Percentiles rank a stretch among this genome's conserved stretches.
phyloP scores from a whole-genome alignment of 2,797 vertebrate genomes.

The Trichosurus vulpecula region DNA sequence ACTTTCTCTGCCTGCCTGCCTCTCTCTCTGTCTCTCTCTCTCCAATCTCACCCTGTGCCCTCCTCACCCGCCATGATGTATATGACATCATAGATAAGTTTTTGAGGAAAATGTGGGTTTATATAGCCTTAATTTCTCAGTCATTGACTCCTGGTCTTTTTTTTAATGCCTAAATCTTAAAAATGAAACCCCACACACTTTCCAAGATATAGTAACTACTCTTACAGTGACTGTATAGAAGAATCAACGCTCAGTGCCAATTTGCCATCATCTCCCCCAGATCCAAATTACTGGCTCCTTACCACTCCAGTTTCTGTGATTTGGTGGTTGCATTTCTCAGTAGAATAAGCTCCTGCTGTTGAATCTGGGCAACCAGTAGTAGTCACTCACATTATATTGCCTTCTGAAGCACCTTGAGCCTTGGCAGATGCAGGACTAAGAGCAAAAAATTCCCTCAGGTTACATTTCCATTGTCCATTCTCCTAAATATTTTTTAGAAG shows the following conservation, averaged over 20 bases:
- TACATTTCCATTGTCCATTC: not conserved
- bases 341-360: not conserved
- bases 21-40: not conserved
- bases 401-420: not conserved
- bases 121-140: not conserved
- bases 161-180: not conserved
- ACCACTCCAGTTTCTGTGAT: not conserved
- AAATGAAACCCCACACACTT: not conserved
- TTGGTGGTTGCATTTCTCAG: not conserved
- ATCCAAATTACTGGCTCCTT: not conserved
- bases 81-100: not conserved
- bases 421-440: not conserved
- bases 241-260: not conserved
- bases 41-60: not conserved
- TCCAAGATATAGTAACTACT: not conserved
- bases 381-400: not conserved
- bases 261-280: not conserved
- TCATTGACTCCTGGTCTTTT: not conserved
- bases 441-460: not conserved
- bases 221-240: not conserved
- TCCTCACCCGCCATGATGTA: not conserved
- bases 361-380: not conserved
- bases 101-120: not conserved
- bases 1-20: not conserved
- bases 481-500: not conserved